Evolutionary conservation across 2,113 vertebrate species (phyloP), one percentile per base, ranked within the genome.

Genomic region (Toxotes chatareus): DNA sequence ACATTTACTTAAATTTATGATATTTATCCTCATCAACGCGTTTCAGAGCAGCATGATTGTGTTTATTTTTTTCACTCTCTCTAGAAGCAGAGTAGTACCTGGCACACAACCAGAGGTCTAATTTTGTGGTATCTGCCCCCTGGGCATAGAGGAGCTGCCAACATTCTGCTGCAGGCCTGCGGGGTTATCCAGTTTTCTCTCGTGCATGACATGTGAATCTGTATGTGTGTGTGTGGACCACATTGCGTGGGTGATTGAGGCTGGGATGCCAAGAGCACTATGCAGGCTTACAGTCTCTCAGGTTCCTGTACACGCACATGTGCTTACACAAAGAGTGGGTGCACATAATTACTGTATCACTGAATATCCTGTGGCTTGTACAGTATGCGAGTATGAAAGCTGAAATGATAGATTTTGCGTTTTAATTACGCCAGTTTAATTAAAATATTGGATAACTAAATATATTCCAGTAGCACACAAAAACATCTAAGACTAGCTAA

Each of bases 171-270:
- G 68, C 71, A 73, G 44, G 57, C 46, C 69, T 70, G 80, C 34
- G 59, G 73, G 67, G 75, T 73, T 56, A 67, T 72, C 46, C 64
- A 78, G 46, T 23, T 74, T 46, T 61, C 47, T 80, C 56, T 79
- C 8, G 23, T 79, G 62, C 55, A 47, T 49, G 75, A 21, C 46
- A 19, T 44, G 66, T 53, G 68, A 55, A 46, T 76, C 46, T 51
- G 47, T 60, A 38, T 49, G 63, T 51, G 49, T 70, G 68, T 67
- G 47, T 47, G 21, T 80, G 67, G 53, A 86, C 61, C 46, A 47
- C 66, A 69, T 7, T 57, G 85, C 9, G 79, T 85, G 82, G 79
- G 85, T 77, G 85, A 91, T 65, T 66, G 77, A 76, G 31, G 71
- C 51, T 64, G 49, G 75, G 71, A 83, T 82, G 73, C 86, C 76